Evolutionary conservation across 2,888 invertebrate species (phyloP).

Genomic region (Brassicogethes aeneus): DNA sequence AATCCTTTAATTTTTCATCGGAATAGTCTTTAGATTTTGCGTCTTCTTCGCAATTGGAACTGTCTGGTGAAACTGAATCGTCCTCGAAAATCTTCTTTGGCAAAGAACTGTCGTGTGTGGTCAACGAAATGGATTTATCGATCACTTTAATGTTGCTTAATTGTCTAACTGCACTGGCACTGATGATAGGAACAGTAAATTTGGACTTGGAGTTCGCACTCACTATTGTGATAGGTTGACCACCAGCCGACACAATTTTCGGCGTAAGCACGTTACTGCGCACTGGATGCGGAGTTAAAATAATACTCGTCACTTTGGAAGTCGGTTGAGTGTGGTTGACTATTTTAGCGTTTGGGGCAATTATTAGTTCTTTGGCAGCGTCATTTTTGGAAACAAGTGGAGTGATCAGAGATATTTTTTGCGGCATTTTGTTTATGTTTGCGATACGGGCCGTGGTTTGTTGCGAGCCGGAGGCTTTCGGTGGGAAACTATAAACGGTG

Average conservation of each 20-base stretch:
- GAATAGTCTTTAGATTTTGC: constrained; percentile 29
- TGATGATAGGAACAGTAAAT: constrained; percentile 36
- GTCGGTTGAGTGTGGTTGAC: constrained; percentile 19
- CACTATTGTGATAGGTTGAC: constrained; percentile 36
- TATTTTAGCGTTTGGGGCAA: constrained; percentile 30
- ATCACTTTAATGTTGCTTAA: constrained; percentile 40
- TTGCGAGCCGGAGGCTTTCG: constrained; percentile 16
- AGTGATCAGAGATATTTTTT: constrained; percentile 25
- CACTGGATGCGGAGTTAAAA: constrained; percentile 29
- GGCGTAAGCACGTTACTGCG: constrained; percentile 32
- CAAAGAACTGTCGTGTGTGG: constrained; percentile 50
- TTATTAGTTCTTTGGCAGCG: constrained; percentile 25
- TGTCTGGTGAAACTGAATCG: constrained; percentile 54
- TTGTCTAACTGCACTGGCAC: constrained; percentile 39
- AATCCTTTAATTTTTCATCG: constrained; percentile 30
- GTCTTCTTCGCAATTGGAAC: constrained; percentile 39
- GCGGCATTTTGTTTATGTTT: constrained; percentile 19
- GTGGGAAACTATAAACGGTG: constrained; percentile 25
- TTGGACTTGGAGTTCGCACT: constrained; percentile 29
- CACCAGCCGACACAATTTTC: constrained; percentile 29
- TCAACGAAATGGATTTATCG: constrained; percentile 45
- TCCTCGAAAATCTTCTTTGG: constrained; percentile 62
- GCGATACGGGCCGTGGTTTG: constrained; percentile 8
- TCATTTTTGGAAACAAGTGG: constrained; percentile 16
- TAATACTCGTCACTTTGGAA: constrained; percentile 31